phyloP scores from a whole-genome alignment of 2,797 vertebrate species.

The Cirrhinus mrigala region DNA sequence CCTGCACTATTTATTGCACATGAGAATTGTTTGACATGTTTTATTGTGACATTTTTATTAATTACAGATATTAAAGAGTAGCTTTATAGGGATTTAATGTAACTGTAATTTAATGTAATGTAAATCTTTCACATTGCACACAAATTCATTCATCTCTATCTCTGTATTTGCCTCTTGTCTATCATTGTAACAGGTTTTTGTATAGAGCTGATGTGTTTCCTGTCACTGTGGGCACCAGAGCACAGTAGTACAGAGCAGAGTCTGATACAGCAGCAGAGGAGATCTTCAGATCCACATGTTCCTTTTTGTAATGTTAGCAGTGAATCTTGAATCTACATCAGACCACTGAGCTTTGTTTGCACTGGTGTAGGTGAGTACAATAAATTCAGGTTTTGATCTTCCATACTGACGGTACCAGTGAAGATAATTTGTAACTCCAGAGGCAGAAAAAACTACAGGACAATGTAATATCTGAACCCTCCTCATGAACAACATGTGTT shows the following conservation, averaged over 20 bases:
- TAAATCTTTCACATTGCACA: no score
- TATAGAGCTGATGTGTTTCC: neutral
- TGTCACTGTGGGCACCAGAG: neutral
- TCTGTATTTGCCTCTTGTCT: neutral
- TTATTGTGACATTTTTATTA: no score
- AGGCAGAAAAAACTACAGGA: conserved; percentile 19
- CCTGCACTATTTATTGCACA: no score
- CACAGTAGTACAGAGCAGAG: conserved; percentile 2
- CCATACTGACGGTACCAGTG: conserved; percentile 9
- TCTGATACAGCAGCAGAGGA: neutral
- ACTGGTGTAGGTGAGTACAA: fast-evolving
- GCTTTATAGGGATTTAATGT: no score
- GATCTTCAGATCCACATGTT: neutral
- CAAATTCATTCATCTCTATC: neutral
- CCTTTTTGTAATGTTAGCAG: neutral
- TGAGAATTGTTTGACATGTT: no score
- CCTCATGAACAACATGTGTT: neutral
- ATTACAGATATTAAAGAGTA: no score
- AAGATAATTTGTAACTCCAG: fast-evolving
- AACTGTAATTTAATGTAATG: no score
- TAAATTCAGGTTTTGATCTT: conserved; percentile 14
- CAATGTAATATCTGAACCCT: neutral
- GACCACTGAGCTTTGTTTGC: neutral
- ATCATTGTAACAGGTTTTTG: neutral
- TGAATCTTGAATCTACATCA: neutral